phyloP scores from a whole-genome alignment of 2,797 vertebrate genomes.

The Babyrousa celebensis region DNA sequence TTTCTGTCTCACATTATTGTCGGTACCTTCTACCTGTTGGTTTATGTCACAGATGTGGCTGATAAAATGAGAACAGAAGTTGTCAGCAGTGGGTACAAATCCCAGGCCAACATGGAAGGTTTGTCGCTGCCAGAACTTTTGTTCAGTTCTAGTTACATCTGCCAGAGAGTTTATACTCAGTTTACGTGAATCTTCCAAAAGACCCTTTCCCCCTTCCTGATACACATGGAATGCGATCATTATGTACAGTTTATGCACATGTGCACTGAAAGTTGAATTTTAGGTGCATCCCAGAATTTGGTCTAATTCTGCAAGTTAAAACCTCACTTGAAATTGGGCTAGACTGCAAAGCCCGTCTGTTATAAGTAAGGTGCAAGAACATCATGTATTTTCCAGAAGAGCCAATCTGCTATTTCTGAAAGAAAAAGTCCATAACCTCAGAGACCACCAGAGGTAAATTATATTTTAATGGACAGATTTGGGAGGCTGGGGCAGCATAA shows the following conservation, averaged over 20 bases:
- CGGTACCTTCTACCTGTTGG: constrained; percentile 32
- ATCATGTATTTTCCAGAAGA: constrained; percentile 18
- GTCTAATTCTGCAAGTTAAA: constrained; percentile 55
- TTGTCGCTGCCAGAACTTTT: constrained; percentile 41
- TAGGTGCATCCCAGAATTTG: not conserved
- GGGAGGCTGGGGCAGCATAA: not conserved
- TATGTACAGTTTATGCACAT: not conserved
- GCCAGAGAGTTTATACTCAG: not conserved
- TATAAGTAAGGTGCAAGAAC: not conserved
- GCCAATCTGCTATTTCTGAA: constrained; percentile 47
- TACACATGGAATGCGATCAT: not conserved
- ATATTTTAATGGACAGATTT: not conserved
- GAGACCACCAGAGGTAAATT: not conserved
- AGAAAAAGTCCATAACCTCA: not conserved
- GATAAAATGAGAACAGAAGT: constrained; percentile 69
- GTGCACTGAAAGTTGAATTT: constrained; percentile 13
- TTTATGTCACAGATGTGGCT: constrained; percentile 59
- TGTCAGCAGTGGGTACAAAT: constrained; percentile 57
- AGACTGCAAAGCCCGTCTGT: not conserved
- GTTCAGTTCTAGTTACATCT: constrained; percentile 57
- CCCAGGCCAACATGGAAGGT: constrained; percentile 8
- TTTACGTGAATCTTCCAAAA: constrained; percentile 43
- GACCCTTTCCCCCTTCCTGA: not conserved
- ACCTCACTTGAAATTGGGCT: constrained; percentile 4
- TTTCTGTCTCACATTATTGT: not conserved